phyloP scores from a whole-genome alignment of 2,113 vertebrate genomes.

The Pterocles gutturalis region DNA sequence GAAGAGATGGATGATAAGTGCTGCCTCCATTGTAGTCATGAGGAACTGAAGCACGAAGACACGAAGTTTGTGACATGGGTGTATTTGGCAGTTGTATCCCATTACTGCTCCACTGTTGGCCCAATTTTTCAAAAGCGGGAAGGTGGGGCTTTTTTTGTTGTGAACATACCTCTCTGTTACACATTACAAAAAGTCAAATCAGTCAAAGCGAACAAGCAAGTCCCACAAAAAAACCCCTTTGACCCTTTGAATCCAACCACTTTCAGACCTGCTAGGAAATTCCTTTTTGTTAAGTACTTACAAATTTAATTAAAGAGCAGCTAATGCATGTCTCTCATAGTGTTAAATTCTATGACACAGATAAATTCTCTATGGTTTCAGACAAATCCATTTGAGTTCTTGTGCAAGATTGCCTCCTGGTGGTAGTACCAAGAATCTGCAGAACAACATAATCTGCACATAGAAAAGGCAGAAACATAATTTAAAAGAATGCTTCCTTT shows the following conservation, averaged over 20 bases:
- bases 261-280: background rate
- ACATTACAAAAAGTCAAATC: background rate
- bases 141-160: background rate
- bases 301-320: background rate
- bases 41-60: background rate
- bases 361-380: fast-evolving
- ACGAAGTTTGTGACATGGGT: background rate
- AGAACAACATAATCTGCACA: background rate
- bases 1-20: background rate
- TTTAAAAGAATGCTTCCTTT: background rate
- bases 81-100: background rate
- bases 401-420: constrained; percentile 25
- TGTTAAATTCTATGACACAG: fast-evolving
- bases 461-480: fast-evolving
- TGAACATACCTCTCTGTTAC: background rate
- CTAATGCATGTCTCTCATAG: fast-evolving
- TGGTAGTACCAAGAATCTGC: background rate
- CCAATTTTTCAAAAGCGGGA: background rate
- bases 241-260: background rate
- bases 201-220: background rate
- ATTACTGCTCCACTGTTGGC: background rate
- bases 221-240: background rate
- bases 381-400: background rate
- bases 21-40: fast-evolving
- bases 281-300: background rate